phyloP scores from a whole-genome alignment of 2,113 vertebrate genomes.

The Cardinalis cardinalis region DNA sequence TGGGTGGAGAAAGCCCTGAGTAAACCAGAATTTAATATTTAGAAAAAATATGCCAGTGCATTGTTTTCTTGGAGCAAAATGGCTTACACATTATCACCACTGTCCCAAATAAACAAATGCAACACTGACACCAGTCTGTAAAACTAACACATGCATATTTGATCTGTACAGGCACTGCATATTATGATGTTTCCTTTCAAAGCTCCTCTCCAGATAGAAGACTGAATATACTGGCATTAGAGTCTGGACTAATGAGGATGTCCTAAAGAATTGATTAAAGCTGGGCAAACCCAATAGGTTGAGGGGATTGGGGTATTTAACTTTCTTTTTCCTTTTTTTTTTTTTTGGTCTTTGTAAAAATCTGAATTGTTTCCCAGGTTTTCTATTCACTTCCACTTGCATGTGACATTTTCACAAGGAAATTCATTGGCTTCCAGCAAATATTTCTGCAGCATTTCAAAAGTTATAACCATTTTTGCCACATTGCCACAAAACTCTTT shows the following conservation, averaged over 20 bases:
- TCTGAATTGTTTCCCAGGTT: not conserved
- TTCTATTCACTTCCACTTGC: not conserved
- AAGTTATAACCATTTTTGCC: constrained; percentile 57
- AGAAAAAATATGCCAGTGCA: constrained; percentile 6
- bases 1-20: constrained; percentile 55
- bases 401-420: not conserved
- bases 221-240: constrained; percentile 48
- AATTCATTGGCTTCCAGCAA: constrained; percentile 23
- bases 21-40: constrained; percentile 51
- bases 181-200: constrained; percentile 46
- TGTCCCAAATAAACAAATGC: constrained; percentile 52
- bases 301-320: not conserved
- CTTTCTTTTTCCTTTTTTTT: not conserved
- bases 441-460: constrained; percentile 34
- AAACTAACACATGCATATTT: constrained; percentile 63
- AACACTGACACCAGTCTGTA: constrained; percentile 49
- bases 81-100: constrained; percentile 34
- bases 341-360: not conserved
- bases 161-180: constrained; percentile 16
- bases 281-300: constrained; percentile 20
- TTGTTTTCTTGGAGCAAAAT: constrained; percentile 49
- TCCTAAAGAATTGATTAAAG: constrained; percentile 65
- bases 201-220: constrained; percentile 23
- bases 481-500: constrained; percentile 51
- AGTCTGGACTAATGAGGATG: constrained; percentile 33